These are phyloP conservation scores for Strigops habroptila DNA, from an alignment of 2,113 vertebrate genomes.

Conservation along the genomic window DNA sequence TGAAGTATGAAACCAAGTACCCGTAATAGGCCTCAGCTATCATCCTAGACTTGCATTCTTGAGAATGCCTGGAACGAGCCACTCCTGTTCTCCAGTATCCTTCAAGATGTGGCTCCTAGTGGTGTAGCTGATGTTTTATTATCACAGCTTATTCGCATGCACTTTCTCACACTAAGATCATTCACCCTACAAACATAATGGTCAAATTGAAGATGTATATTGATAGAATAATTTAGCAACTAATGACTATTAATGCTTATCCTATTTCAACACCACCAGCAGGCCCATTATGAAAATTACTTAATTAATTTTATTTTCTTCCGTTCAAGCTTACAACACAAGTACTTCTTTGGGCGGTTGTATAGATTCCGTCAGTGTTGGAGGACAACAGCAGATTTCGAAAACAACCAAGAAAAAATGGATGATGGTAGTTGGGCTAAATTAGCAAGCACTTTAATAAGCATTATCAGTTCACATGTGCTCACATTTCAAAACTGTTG, in stretches of 20 bases:
- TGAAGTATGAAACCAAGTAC: background rate
- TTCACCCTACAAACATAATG: background rate
- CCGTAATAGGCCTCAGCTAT: background rate
- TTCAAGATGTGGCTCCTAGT: background rate
- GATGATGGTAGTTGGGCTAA: background rate
- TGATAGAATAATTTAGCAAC: background rate
- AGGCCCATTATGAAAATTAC: background rate
- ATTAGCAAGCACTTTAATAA: background rate
- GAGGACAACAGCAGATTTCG: background rate
- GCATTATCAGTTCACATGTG: background rate
- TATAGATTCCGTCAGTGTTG: rapidly evolving
- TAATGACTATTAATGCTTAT: background rate
- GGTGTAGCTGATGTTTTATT: background rate
- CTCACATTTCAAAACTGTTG: background rate
- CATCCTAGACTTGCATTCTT: background rate
- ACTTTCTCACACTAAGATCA: background rate
- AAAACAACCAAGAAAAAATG: background rate
- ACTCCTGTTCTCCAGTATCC: background rate
- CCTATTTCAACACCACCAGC: background rate
- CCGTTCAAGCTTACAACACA: background rate
- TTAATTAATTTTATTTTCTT: background rate
- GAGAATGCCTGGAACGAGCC: background rate
- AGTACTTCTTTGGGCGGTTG: background rate
- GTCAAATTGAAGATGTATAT: background rate
- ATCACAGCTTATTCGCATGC: rapidly evolving